Percentiles rank a stretch among this genome's conserved stretches.
These are phyloP conservation scores for Monomorium pharaonis DNA, from an alignment of 1,140 invertebrate genomes.

Conservation along the genomic window DNA sequence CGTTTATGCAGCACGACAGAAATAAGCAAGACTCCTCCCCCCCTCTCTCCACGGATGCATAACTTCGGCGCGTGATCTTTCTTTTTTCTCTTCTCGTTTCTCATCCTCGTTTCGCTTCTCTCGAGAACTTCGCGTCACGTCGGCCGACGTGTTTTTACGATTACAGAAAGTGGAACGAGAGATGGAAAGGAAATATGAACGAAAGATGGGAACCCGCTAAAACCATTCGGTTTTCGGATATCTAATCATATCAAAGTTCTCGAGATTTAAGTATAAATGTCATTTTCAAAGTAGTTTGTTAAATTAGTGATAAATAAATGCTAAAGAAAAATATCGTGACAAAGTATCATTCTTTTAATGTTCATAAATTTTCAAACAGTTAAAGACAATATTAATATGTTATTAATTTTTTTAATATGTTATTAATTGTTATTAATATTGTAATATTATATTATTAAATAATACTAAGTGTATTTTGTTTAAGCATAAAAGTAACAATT, in stretches of 20 bases:
- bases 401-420: too few relatives aligned
- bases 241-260: neutral
- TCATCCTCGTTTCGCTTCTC: neutral
- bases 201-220: neutral
- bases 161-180: neutral
- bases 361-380: neutral
- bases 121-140: neutral
- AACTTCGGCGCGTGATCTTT: constrained; percentile 43
- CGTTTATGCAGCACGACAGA: constrained; percentile 21
- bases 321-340: neutral
- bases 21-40: too few relatives aligned
- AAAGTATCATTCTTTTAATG: neutral
- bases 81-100: constrained; percentile 5
- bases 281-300: neutral
- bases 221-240: neutral
- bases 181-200: neutral
- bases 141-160: neutral
- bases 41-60: constrained; percentile 37
- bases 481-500: neutral
- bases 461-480: too few relatives aligned
- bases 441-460: neutral
- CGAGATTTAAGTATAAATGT: neutral
- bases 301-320: neutral
- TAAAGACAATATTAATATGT: neutral
- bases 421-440: too few relatives aligned